Conservation (phyloP, 2,797 vertebrate genomes). For the Nasua narica region DNA sequence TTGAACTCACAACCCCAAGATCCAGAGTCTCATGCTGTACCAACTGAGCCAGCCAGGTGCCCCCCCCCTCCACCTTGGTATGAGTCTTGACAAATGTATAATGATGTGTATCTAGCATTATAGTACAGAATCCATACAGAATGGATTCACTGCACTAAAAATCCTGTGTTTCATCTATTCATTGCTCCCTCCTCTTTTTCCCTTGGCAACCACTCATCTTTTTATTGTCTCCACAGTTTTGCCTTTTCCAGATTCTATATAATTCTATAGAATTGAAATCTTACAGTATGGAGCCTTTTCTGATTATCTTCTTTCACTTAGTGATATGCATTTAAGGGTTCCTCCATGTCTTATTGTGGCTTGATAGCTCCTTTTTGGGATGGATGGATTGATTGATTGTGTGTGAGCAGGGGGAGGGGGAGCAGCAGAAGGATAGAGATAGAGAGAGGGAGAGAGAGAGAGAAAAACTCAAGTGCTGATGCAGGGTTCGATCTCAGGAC, state of each 20-base stretch:
- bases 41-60: background rate
- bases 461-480: background rate
- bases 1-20: background rate
- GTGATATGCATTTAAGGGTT: background rate
- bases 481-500: background rate
- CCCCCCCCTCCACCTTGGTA: background rate
- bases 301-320: slow-evolving; percentile 2
- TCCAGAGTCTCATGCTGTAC: background rate
- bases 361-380: background rate
- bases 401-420: background rate
- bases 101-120: background rate
- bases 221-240: background rate
- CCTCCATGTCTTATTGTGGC: background rate
- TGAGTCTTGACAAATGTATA: background rate
- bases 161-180: background rate
- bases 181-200: background rate
- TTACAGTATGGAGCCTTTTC: background rate
- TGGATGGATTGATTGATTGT: background rate
- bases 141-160: background rate
- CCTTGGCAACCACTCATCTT: background rate
- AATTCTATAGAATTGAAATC: background rate
- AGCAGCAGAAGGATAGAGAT: no score
- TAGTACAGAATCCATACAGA: background rate
- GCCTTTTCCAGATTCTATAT: background rate
- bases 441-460: background rate